Conservation (phyloP, 2,888 invertebrate genomes). For the Morpho achilles region DNA sequence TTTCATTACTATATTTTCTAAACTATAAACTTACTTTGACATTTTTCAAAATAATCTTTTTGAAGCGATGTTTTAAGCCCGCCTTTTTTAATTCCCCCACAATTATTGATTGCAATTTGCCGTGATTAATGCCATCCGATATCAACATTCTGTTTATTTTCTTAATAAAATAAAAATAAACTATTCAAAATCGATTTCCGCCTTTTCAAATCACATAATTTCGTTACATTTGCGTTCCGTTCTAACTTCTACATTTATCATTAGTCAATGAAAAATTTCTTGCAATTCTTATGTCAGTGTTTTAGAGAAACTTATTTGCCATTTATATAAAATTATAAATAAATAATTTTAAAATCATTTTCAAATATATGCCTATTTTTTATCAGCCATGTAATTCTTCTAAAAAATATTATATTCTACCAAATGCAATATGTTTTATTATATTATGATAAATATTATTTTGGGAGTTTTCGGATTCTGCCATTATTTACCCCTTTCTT, state of each 20-base stretch:
- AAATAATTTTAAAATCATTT: too few relatives aligned
- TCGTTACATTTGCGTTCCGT: constrained; percentile 6
- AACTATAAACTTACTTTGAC: constrained; percentile 59
- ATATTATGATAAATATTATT: too few relatives aligned
- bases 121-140: constrained; percentile 72
- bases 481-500: too few relatives aligned
- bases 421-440: too few relatives aligned
- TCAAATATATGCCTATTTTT: too few relatives aligned
- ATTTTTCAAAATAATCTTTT: constrained; percentile 80
- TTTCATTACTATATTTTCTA: background rate
- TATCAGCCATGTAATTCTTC: too few relatives aligned
- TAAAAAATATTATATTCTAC: too few relatives aligned
- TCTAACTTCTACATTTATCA: background rate
- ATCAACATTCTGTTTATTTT: constrained; percentile 64
- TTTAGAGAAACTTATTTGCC: too few relatives aligned
- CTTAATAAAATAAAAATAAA: background rate
- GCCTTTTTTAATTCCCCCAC: constrained; percentile 83
- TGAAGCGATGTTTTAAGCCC: constrained; percentile 85
- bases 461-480: too few relatives aligned
- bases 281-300: too few relatives aligned
- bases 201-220: constrained; percentile 8
- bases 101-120: constrained; percentile 76
- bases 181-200: background rate
- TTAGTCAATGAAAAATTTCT: background rate
- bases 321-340: too few relatives aligned